Evolutionary conservation across 2,113 vertebrate genomes (phyloP).

Genomic region (Serilophus lunatus): DNA sequence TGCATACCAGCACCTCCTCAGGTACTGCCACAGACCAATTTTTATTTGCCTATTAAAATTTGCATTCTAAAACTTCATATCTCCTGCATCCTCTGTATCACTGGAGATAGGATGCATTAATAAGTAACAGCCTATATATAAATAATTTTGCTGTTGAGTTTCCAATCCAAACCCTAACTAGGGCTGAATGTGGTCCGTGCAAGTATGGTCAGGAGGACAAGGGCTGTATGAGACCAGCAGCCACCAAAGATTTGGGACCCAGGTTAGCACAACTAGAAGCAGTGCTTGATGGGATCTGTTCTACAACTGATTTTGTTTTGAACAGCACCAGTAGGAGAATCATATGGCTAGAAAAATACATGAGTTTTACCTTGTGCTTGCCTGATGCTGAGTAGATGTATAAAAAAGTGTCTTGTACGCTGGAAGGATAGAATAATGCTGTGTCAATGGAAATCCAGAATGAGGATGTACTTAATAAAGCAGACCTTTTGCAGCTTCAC

Average conservation of each 20-base stretch:
- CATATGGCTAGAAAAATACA: background rate
- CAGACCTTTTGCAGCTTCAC: background rate
- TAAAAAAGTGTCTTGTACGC: background rate
- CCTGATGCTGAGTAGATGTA: background rate
- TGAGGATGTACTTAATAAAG: constrained; percentile 9
- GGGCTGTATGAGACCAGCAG: background rate
- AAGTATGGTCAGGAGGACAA: background rate
- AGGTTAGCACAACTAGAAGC: background rate
- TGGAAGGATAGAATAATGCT: background rate
- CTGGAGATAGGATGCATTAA: background rate
- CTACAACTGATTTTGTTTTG: background rate
- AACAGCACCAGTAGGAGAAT: background rate
- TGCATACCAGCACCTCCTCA: background rate
- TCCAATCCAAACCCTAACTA: too few species aligned
- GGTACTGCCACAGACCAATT: background rate
- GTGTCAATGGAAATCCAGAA: background rate
- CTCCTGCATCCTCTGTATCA: background rate
- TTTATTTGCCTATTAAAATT: background rate
- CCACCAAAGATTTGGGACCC: background rate
- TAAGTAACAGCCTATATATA: accelerated
- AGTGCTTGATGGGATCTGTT: background rate
- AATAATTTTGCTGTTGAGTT: background rate
- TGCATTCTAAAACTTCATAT: background rate
- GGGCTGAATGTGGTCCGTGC: accelerated
- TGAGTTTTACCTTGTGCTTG: background rate